These are phyloP conservation scores for Pachymerium ferrugineum DNA, from an alignment of 2,888 invertebrate genomes.

Conservation along the genomic window DNA sequence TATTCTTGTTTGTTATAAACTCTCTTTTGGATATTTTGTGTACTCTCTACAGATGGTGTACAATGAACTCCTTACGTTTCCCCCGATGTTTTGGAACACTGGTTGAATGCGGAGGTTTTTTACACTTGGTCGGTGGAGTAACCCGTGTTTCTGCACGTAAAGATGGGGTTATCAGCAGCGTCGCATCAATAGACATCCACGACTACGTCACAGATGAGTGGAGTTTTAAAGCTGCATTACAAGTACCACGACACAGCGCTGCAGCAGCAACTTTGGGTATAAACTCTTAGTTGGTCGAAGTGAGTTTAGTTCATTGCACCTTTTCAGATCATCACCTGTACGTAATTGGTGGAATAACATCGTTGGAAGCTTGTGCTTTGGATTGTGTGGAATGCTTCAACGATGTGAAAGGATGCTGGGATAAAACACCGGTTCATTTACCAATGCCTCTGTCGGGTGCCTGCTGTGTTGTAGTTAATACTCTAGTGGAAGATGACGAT, in stretches of 20 bases:
- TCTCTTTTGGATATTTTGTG: too few relatives aligned
- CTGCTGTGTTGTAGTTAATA: constrained; percentile 16
- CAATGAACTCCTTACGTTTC: constrained; percentile 6
- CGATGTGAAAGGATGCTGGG: constrained; percentile 22
- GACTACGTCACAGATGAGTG: constrained; percentile 25
- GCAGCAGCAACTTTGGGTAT: constrained; percentile 6
- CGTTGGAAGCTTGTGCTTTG: constrained; percentile 28
- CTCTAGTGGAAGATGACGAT: background rate
- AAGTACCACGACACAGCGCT: constrained; percentile 31
- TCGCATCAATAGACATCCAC: constrained; percentile 29
- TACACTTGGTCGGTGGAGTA: constrained; percentile 30
- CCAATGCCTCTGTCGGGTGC: constrained; percentile 29
- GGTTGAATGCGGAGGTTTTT: constrained; percentile 10
- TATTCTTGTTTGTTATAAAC: background rate
- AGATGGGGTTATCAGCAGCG: constrained; percentile 31
- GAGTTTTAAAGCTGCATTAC: constrained; percentile 30
- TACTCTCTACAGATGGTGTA: constrained; percentile 24
- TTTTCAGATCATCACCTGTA: constrained; percentile 6
- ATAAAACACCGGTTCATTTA: background rate
- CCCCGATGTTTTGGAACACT: constrained; percentile 27
- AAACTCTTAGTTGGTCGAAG: background rate
- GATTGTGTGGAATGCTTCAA: constrained; percentile 32
- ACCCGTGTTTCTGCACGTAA: constrained; percentile 10
- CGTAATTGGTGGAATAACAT: constrained; percentile 31
- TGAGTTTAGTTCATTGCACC: background rate